Evolutionary conservation across 1,140 invertebrate genomes (phyloP).

Genomic region (Camponotus vicinus): DNA sequence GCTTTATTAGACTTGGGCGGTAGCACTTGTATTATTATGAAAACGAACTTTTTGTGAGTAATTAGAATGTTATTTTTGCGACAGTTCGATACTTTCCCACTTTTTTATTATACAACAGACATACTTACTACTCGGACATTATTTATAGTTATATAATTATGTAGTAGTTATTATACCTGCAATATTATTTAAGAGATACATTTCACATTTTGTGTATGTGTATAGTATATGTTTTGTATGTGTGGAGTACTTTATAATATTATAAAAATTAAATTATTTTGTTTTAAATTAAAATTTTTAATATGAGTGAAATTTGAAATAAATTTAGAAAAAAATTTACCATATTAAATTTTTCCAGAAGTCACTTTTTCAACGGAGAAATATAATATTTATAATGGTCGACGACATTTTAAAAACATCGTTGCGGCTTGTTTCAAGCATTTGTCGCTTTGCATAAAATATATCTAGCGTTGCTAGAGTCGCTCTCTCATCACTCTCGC

Average conservation of each 20-base stretch:
- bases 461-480: constrained; percentile 30
- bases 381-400: not conserved
- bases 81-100: not conserved
- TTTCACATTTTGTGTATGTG: not conserved
- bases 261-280: not conserved
- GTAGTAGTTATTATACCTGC: constrained; percentile 6
- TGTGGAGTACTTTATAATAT: not conserved
- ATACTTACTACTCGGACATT: not conserved
- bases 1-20: constrained; percentile 65
- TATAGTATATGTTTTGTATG: no score
- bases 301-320: not conserved
- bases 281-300: not conserved
- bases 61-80: constrained; percentile 51
- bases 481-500: not conserved
- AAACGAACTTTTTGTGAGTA: constrained; percentile 64
- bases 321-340: not conserved
- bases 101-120: not conserved
- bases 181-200: not conserved
- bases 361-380: not conserved
- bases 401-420: constrained; percentile 18
- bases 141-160: not conserved
- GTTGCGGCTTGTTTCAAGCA: constrained; percentile 13
- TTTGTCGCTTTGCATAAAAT: constrained; percentile 53
- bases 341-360: not conserved
- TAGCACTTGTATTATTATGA: constrained; percentile 58